Percentiles rank a stretch among this genome's conserved stretches.
phyloP scores from a whole-genome alignment of 2,113 vertebrate genomes.

The Aptenodytes patagonicus region DNA sequence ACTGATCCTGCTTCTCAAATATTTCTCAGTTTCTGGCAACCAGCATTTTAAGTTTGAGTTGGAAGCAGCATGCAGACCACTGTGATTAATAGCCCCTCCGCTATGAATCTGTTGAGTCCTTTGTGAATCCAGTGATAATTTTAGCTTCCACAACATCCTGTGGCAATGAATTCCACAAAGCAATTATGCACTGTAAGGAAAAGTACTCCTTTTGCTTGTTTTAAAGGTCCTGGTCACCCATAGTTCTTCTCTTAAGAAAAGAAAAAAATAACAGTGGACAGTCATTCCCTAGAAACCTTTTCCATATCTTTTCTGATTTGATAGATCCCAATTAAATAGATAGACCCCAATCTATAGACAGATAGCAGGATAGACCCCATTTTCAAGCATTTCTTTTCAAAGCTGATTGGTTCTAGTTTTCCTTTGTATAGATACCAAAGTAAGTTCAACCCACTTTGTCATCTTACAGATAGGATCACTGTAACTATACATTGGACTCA shows the following conservation, averaged over 20 bases:
- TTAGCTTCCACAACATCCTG: constrained; percentile 34
- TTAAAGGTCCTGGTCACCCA: neutral
- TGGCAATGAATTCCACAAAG: constrained; percentile 3
- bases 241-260: neutral
- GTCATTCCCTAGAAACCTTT: neutral
- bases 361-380: neutral
- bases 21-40: neutral
- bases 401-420: neutral
- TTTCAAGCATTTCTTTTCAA: neutral
- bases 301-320: neutral
- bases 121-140: constrained; percentile 40
- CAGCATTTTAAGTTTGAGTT: neutral
- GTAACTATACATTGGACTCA: neutral
- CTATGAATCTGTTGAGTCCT: neutral
- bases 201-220: neutral
- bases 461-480: neutral
- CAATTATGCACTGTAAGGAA: neutral
- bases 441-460: neutral
- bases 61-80: neutral
- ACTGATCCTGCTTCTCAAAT: neutral
- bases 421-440: neutral
- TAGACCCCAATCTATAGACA: neutral
- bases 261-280: neutral
- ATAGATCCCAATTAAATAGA: neutral
- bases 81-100: constrained; percentile 8